Conservation (phyloP, 2,797 vertebrate genomes). For the Peromyscus attwateri region DNA sequence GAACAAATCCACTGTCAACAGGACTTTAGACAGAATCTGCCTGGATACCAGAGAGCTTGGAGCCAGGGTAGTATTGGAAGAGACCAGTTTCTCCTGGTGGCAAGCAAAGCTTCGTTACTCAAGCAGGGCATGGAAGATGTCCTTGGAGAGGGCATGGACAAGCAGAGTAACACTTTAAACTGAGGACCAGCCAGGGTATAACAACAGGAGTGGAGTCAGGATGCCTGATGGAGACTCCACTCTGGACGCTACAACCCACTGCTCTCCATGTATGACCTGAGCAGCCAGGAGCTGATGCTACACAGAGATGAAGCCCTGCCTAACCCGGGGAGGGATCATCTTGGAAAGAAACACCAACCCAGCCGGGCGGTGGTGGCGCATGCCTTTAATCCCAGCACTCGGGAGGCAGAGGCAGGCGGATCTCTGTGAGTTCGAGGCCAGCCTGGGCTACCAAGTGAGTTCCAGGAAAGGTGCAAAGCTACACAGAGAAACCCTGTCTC, state of each 20-base stretch:
- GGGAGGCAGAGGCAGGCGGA: too few species aligned
- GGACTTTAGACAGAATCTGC: background rate
- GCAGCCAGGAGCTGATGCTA: background rate
- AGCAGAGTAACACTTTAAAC: background rate
- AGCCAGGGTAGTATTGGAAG: fast-evolving
- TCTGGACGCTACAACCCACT: background rate
- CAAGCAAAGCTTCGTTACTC: background rate
- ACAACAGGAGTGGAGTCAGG: background rate
- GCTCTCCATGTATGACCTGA: background rate
- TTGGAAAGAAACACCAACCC: background rate
- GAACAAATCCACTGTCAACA: too few species aligned
- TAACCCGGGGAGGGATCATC: background rate
- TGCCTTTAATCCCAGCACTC: too few species aligned
- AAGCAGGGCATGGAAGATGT: background rate
- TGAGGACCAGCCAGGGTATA: too few species aligned
- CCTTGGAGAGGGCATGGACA: background rate
- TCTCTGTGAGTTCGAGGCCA: too few species aligned
- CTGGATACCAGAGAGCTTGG: too few species aligned
- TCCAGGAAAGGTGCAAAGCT: too few species aligned
- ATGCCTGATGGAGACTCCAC: too few species aligned
- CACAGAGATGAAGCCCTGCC: fast-evolving
- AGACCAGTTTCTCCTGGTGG: background rate
- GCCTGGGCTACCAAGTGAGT: too few species aligned
- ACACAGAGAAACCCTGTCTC: too few species aligned
- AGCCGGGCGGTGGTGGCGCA: too few species aligned